These are phyloP conservation scores for Cephalotes varians DNA, from an alignment of 2,888 invertebrate species.

Conservation along the genomic window DNA sequence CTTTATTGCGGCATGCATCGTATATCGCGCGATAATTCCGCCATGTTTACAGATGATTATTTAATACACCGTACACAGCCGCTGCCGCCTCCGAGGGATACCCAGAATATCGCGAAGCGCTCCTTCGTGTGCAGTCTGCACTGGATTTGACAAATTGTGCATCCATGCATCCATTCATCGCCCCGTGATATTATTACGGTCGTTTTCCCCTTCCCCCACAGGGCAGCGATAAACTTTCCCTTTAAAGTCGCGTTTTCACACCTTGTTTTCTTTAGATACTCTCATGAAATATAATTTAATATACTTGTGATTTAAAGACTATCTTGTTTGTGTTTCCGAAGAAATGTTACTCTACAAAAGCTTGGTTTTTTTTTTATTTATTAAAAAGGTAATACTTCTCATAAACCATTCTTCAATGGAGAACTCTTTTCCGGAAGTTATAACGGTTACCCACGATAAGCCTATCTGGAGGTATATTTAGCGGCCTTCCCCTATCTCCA, in stretches of 20 bases:
- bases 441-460: neutral
- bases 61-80: neutral
- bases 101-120: neutral
- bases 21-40: conserved; percentile 7
- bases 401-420: neutral
- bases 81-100: neutral
- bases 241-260: neutral
- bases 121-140: neutral
- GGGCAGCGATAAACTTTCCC: neutral
- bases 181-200: conserved; percentile 7
- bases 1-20: neutral
- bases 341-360: neutral
- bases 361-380: neutral
- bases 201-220: neutral
- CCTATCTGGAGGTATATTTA: conserved; percentile 30
- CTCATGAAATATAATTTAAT: conserved; percentile 7
- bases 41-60: conserved; percentile 25
- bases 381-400: neutral
- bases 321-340: neutral
- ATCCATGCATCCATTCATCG: conserved; percentile 20
- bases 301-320: neutral
- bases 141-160: conserved; percentile 30
- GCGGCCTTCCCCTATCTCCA: conserved; percentile 22
- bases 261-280: neutral
- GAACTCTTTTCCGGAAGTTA: conserved; percentile 4